A percentile compares a stretch with the other conserved stretches of the same genome.
phyloP scores from a whole-genome alignment of 2,797 vertebrate genomes.

The Morelia viridis region DNA sequence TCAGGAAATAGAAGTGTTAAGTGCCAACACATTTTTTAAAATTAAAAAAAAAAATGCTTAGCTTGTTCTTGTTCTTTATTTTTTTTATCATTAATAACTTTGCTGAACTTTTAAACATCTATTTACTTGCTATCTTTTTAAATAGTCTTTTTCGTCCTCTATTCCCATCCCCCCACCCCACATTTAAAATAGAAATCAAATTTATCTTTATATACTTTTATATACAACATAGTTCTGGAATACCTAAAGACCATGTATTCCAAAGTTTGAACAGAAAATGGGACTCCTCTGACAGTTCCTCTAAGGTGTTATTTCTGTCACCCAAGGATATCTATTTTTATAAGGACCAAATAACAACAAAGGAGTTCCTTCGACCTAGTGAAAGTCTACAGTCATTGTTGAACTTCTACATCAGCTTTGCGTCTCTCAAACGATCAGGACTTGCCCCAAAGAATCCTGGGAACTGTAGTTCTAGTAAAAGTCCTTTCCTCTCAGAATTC shows the following conservation, averaged over 20 bases:
- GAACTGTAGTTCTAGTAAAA: background rate
- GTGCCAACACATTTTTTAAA: conserved; percentile 49
- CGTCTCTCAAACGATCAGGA: background rate
- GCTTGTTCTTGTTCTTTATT: conserved; percentile 38
- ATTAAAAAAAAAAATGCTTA: conserved; percentile 40
- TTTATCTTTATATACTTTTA: conserved; percentile 76
- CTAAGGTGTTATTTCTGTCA: conserved; percentile 6
- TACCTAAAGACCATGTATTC: conserved; percentile 56
- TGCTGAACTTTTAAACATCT: conserved; percentile 61
- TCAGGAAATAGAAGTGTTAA: conserved; percentile 59
- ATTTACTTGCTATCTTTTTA: conserved; percentile 64
- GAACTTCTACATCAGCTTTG: background rate
- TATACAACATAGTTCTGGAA: conserved; percentile 59
- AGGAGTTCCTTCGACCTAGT: background rate
- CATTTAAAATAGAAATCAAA: conserved; percentile 76
- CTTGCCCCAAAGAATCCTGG: background rate
- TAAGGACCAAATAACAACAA: conserved; percentile 7
- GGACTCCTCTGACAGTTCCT: conserved; percentile 41
- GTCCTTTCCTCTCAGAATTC: background rate
- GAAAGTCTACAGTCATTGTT: background rate
- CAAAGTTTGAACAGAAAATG: conserved; percentile 51
- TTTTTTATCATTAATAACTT: conserved; percentile 63
- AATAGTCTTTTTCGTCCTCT: conserved; percentile 48
- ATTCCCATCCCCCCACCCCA: conserved; percentile 52
- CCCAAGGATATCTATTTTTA: conserved; percentile 17